Conservation (phyloP, 1,140 invertebrate species). For the Penaeus chinensis region DNA sequence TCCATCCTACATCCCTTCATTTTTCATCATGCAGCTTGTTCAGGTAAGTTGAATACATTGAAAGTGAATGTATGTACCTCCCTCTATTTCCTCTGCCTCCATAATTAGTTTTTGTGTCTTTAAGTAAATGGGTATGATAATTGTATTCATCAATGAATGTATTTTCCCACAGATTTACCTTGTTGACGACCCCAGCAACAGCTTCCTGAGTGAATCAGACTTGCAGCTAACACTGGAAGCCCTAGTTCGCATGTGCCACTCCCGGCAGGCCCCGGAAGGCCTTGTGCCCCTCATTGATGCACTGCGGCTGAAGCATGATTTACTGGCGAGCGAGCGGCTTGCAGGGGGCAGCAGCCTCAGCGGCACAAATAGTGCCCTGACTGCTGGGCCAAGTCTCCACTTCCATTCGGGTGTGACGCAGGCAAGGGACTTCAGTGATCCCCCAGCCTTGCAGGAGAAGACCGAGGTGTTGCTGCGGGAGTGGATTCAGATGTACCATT, state of each 20-base stretch:
- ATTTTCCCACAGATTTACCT: slow-evolving; percentile 74
- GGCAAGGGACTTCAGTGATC: slow-evolving; percentile 92
- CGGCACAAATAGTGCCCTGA: slow-evolving; percentile 40
- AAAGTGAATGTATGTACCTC: not conserved
- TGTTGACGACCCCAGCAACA: slow-evolving; percentile 85
- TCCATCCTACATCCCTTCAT: slow-evolving; percentile 71
- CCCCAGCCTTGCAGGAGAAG: slow-evolving; percentile 93
- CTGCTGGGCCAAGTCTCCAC: slow-evolving; percentile 78
- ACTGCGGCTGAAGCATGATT: slow-evolving; percentile 63
- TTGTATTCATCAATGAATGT: not conserved
- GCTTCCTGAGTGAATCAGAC: slow-evolving; percentile 78
- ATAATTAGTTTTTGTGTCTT: not conserved
- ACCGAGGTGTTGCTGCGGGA: slow-evolving; percentile 93
- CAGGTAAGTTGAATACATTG: slow-evolving; percentile 69
- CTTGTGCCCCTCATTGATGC: slow-evolving; percentile 64
- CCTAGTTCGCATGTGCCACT: slow-evolving; percentile 56
- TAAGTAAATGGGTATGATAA: not conserved
- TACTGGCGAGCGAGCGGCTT: slow-evolving; percentile 39
- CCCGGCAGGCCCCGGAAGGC: slow-evolving; percentile 62
- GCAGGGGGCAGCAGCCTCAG: slow-evolving; percentile 51
- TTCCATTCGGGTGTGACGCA: slow-evolving; percentile 91
- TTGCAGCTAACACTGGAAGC: slow-evolving; percentile 80
- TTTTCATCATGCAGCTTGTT: slow-evolving; percentile 91
- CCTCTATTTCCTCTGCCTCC: too few relatives aligned
- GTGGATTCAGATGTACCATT: slow-evolving; percentile 93